phyloP scores from a whole-genome alignment of 2,113 vertebrate genomes.

The Sprattus sprattus region DNA sequence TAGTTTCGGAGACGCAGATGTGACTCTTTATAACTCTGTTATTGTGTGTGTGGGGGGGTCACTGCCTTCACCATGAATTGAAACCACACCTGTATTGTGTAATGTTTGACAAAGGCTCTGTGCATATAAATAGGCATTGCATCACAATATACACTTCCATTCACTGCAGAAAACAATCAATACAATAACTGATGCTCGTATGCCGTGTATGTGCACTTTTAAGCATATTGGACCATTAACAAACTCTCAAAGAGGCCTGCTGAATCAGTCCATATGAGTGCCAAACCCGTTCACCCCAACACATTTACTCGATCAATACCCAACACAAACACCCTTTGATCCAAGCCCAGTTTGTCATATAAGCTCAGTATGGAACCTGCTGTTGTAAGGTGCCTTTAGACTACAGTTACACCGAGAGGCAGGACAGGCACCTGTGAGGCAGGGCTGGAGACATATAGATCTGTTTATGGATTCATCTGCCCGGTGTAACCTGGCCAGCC shows the following conservation, averaged over 20 bases:
- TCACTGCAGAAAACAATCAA: neutral
- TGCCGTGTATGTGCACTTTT: neutral
- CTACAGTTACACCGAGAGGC: neutral
- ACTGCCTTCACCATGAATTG: neutral
- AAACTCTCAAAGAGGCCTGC: neutral
- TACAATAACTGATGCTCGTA: neutral
- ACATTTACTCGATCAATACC: neutral
- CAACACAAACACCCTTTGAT: constrained; percentile 3
- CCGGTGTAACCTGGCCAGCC: constrained; percentile 33
- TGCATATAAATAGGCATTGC: neutral
- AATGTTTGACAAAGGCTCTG: neutral
- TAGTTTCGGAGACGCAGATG: neutral
- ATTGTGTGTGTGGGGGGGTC: neutral
- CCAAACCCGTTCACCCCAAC: neutral
- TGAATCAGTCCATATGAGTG: neutral
- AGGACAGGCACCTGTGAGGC: neutral
- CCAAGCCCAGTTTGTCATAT: constrained; percentile 6
- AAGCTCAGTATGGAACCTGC: neutral
- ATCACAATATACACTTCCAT: neutral
- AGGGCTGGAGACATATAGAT: constrained; percentile 2
- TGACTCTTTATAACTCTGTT: neutral
- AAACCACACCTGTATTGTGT: neutral
- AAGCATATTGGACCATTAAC: constrained; percentile 12
- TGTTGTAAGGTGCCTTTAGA: neutral
- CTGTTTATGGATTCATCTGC: constrained; percentile 42